Base-by-base conservation (phyloP, 2,888 invertebrate species). In the Nudaria mundana region DNA sequence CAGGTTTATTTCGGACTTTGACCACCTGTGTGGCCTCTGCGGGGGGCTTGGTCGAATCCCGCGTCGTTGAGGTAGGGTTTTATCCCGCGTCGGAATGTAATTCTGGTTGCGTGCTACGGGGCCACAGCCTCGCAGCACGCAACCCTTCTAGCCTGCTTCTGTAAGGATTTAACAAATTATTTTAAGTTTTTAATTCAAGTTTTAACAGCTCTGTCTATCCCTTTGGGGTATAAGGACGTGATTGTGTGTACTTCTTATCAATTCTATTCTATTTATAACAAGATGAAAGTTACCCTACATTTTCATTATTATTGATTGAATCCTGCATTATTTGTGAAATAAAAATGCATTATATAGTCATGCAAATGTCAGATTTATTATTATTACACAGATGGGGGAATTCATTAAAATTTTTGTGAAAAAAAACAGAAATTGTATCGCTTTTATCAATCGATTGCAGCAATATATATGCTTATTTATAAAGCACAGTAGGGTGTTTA, bases 381-480 rank as follows among this genome's bases (percentile, higher is more conserved):
- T 69, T 70, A 63, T 13, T n/a, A n/a, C n/a, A 3, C 14, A 3
- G 48, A 44, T 58, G 52, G 59, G 79, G 84, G 83, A 78, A 75
- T 71, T 78, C 81, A 84, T 87, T 87, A 80, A 87, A 87, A 87
- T 83, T 87, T 83, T 70, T 76, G 66, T 58, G 71, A 76, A 84
- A 81, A 82, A 84, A 77, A 54, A 48, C 55, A 66, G 76, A 84
- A 85, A 84, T 76, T 83, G 82, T 86, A 86, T 81, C 87, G 87
- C 76, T 80, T 82, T 81, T 81, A 84, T 81, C 77, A 73, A 75
- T 75, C 66, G 63, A 29, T 30, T 54, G 66, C 55, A 68, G 83
- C 81, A 83, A 81, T 81, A 75, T n/a, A n/a, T 70, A 63, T 46
- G 62, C 52, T 44, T 50, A 48, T 46, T 71, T 69, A 81, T 83